Percentiles rank a stretch among this genome's conserved stretches.
Evolutionary conservation across 2,888 invertebrate species (phyloP).

Genomic region (Notocelia uddmanniana): DNA sequence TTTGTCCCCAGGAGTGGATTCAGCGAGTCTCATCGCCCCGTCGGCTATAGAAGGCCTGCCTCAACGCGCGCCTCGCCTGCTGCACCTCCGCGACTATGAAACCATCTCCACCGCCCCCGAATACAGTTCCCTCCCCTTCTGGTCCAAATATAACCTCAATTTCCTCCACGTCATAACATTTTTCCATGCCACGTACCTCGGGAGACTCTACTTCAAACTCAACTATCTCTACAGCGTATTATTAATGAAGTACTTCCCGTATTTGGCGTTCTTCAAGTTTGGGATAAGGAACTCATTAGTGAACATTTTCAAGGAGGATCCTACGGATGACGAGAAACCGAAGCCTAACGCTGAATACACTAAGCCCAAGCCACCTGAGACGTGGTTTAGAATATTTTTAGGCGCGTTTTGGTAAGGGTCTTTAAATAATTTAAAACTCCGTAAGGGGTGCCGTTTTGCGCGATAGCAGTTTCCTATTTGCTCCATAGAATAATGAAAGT

Average conservation of each 20-base stretch:
- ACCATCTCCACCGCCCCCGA: constrained; percentile 71
- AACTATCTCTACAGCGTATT: constrained; percentile 86
- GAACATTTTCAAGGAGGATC: constrained; percentile 82
- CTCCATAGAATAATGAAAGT: neutral
- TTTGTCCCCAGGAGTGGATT: constrained; percentile 65
- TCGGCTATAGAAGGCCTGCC: constrained; percentile 65
- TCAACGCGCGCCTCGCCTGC: constrained; percentile 56
- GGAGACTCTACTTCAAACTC: constrained; percentile 87
- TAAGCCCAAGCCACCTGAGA: constrained; percentile 53
- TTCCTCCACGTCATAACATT: constrained; percentile 53
- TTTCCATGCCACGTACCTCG: constrained; percentile 77
- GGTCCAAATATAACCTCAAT: constrained; percentile 64
- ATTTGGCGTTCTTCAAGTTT: constrained; percentile 88
- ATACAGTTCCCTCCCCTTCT: constrained; percentile 71
- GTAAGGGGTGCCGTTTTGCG: neutral
- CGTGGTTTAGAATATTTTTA: constrained; percentile 63
- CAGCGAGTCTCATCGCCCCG: constrained; percentile 59
- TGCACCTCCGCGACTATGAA: constrained; percentile 75
- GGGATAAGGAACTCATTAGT: constrained; percentile 87
- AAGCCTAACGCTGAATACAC: constrained; percentile 69
- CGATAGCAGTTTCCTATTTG: neutral
- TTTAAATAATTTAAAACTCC: neutral
- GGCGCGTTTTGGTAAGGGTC: constrained; percentile 60
- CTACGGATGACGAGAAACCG: constrained; percentile 65
- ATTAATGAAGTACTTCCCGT: constrained; percentile 89